Evolutionary conservation across 1,140 invertebrate genomes (phyloP), one percentile per base, ranked within the genome.

Genomic region (Eumeta japonica): DNA sequence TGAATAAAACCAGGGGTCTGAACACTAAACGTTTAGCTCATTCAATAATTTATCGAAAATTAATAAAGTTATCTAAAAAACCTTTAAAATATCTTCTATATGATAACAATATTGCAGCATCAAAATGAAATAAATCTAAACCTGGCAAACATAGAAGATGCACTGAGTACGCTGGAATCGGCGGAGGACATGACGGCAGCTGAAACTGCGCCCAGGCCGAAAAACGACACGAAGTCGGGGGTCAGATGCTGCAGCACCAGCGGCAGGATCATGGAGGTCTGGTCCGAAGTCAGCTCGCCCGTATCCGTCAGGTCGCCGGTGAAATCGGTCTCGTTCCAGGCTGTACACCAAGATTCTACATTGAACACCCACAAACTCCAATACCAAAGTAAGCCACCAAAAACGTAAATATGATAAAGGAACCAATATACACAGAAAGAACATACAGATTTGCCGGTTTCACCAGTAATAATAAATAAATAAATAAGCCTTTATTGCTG

Each of bases 151-250:
- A 98, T 98, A 11, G 94, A 96, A 44, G 91, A 91, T 2, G 96
- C 95, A 11, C 93, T 96, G 7, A 98, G 81, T 16, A 98, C 91
- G 43, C 94, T 97, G 24, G 95, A 98, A 68, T 98, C 96, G 0
- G 95, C 94, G 2, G 95, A 98, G 16, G 94, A 97, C 95, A 98
- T 97, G 16, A 97, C 94, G 9, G 95, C 94, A 2, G 95, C 95
- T 1, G 94, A 97, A 3, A 98, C 93, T n/a, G 96, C 95, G 0
- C 96, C 96, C 40, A 98, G 79, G 1, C 95, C 96, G 59, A 98
- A 90, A 78, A 98, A 98, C 2, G 94, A 91, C 2, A 98, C 89
- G 74, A 90, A 91, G 59, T 87, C 83, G 0, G 95, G 96, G 3
- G 94, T 97, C 3, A 98, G 78, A 57, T 97, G 93, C 66, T 98